Conservation (phyloP, 2,888 invertebrate species). For the Cyclophora punctaria region DNA sequence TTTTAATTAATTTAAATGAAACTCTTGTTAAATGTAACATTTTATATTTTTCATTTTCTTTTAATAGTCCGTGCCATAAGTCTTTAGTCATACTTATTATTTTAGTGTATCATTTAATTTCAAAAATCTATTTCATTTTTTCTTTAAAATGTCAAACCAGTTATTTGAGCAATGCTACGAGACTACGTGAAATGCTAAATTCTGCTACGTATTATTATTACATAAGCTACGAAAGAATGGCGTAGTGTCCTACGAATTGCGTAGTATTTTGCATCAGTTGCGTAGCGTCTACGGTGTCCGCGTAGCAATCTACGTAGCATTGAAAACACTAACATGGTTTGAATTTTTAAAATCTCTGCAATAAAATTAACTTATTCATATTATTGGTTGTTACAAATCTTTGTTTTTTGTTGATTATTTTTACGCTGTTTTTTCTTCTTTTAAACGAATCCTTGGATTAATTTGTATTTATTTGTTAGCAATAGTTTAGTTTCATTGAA, state of each 20-base stretch:
- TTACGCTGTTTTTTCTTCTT: conserved; percentile 55
- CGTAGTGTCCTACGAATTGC: no score
- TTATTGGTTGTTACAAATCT: conserved; percentile 61
- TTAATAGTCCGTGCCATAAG: conserved; percentile 34
- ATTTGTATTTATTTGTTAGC: conserved; percentile 59
- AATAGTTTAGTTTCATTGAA: conserved; percentile 2
- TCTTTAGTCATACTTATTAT: conserved; percentile 29
- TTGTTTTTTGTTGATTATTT: conserved; percentile 70
- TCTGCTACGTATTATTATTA: no score
- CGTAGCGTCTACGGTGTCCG: no score
- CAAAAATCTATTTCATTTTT: conserved; percentile 6
- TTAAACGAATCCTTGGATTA: conserved; percentile 31
- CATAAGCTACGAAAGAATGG: no score
- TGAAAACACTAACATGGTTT: no score
- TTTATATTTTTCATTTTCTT: conserved; percentile 11
- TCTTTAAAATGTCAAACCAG: conserved; percentile 7
- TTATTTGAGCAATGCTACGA: no score
- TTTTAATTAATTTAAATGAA: no score
- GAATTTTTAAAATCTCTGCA: conserved; percentile 16
- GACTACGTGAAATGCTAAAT: no score
- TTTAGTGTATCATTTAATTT: conserved; percentile 7
- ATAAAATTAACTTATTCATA: conserved; percentile 29
- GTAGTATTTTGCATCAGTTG: no score
- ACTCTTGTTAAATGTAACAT: neutral
- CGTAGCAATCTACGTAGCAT: no score